phyloP scores from a whole-genome alignment of 2,113 vertebrate species.

The Hypocryptadius cinnamomeus region DNA sequence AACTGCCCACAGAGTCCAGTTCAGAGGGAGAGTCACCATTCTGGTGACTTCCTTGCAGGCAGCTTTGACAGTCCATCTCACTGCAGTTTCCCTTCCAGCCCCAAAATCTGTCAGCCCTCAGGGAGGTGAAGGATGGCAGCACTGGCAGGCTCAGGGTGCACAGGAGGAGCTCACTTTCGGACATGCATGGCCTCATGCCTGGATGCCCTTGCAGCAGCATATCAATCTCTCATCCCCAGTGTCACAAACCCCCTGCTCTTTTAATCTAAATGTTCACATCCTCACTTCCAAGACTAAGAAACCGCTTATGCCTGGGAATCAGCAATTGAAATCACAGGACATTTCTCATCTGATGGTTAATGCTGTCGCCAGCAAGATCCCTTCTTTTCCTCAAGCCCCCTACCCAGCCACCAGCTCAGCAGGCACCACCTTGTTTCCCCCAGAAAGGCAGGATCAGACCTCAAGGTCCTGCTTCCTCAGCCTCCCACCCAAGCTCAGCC shows the following conservation, averaged over 20 bases:
- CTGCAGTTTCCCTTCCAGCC: neutral
- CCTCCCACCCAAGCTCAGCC: neutral
- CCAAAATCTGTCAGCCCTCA: accelerated
- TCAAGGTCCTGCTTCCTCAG: neutral
- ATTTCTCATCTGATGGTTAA: neutral
- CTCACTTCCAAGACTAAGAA: neutral
- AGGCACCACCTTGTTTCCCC: neutral
- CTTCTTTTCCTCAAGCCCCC: neutral
- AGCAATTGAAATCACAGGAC: neutral
- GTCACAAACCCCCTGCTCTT: neutral
- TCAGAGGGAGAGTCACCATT: neutral
- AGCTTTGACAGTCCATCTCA: neutral
- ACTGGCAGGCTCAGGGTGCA: neutral
- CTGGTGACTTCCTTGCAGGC: neutral
- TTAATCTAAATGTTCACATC: neutral
- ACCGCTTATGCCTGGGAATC: neutral
- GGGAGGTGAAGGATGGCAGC: neutral
- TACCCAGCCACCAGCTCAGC: neutral
- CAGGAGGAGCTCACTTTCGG: accelerated
- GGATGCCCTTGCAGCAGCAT: neutral
- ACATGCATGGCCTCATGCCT: accelerated
- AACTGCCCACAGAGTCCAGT: accelerated
- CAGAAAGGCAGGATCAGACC: neutral
- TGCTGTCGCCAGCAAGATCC: neutral
- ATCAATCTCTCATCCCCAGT: neutral